Percentiles rank a stretch among this genome's conserved stretches.
Conservation (phyloP, 2,113 vertebrate species). For the Hypomesus transpacificus region DNA sequence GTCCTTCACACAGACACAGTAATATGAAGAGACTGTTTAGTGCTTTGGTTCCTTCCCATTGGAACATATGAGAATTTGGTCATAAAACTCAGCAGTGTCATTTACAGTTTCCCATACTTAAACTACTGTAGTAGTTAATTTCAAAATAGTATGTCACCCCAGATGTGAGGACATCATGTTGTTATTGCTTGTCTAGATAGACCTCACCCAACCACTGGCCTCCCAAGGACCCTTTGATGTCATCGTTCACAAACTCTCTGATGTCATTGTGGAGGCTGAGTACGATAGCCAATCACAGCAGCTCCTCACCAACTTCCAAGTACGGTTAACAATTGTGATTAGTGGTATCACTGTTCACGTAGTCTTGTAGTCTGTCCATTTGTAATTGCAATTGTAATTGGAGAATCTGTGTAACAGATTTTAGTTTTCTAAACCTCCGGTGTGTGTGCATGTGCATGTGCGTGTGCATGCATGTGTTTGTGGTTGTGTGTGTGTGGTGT, state of each 20-base stretch:
- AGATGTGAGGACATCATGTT: background rate
- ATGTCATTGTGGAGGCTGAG: conserved; percentile 70
- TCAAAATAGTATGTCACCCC: background rate
- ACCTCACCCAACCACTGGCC: conserved; percentile 60
- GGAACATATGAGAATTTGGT: background rate
- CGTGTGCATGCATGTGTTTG: background rate
- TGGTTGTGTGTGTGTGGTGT: background rate
- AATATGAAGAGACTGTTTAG: background rate
- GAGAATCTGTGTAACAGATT: background rate
- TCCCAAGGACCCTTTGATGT: conserved; percentile 71
- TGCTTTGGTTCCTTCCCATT: background rate
- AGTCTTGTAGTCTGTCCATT: too few relatives aligned
- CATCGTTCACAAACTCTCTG: conserved; percentile 75
- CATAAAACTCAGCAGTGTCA: background rate
- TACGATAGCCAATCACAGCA: conserved; percentile 64
- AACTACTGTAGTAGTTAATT: background rate
- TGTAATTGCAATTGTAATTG: background rate
- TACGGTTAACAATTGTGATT: conserved; percentile 19
- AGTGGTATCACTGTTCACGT: too few relatives aligned
- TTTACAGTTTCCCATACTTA: conserved; percentile 1
- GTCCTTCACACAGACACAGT: background rate
- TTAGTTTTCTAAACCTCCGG: background rate
- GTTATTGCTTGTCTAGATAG: conserved; percentile 52
- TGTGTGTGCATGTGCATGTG: background rate
- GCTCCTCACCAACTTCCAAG: conserved; percentile 69